Evolutionary conservation across 2,888 invertebrate genomes (phyloP), one percentile per base, ranked within the genome.

Genomic region (Temnothorax rugatulus): DNA sequence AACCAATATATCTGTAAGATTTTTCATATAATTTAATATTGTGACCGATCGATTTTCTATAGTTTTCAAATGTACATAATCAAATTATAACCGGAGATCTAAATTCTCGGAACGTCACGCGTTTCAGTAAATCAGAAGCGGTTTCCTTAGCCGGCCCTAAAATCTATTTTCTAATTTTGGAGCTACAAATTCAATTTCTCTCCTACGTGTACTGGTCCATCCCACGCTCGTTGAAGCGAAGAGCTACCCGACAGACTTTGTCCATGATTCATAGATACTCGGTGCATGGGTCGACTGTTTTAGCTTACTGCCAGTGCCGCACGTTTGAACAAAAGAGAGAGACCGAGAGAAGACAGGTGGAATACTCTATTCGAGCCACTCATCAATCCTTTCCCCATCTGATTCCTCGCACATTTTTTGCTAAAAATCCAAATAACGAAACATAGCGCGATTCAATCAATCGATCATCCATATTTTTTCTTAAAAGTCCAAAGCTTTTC

Each of bases 221-320:
- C 29, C 47, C 15, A 52, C 13, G 25, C 38, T 71, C 25, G 74
- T 73, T 63, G 61, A 61, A 82, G 74, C 18, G 25, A 73, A 73
- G 47, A 74, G 41, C 61, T 71, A 73, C 25, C 63, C 38, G 29
- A 71, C 59, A 69, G 71, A 81, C 63, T 82, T 82, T 82, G 38
- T 38, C 52, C 74, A 63, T 82, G 74, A 82, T 82, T 82, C 82
- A 82, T 82, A 82, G 82, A 61, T 73, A 76, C 76, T 52, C 52
- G 64, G 63, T 15, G 38, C 52, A 74, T 73, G 77, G 88, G 86
- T 84, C 76, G 83, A 77, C 57, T 75, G 71, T 63, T 79, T 79
- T 64, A 82, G 79, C 74, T 61, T 63, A 64, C 25, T 73, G 79
- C 82, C 84, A 87, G 83, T 88, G 87, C 75, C 86, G 84, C 47